Evolutionary conservation across 2,888 invertebrate genomes (phyloP).

Genomic region (Agriotes lineatus): DNA sequence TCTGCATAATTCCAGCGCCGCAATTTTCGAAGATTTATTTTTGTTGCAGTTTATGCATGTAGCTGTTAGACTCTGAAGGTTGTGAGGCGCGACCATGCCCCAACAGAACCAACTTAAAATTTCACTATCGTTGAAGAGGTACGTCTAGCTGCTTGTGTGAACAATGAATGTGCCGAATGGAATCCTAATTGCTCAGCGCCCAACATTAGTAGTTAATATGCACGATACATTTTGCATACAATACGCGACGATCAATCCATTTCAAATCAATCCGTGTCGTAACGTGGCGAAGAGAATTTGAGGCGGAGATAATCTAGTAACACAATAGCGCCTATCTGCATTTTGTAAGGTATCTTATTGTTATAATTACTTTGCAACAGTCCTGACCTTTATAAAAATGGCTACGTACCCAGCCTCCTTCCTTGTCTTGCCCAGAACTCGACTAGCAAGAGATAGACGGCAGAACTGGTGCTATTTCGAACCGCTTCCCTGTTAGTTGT

Average conservation of each 20-base stretch:
- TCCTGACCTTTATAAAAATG: conserved; percentile 4
- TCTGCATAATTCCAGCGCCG: too few species aligned
- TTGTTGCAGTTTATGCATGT: too few species aligned
- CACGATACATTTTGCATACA: neutral
- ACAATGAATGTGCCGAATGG: neutral
- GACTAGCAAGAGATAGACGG: neutral
- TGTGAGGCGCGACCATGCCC: too few species aligned
- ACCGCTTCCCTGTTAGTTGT: conserved; percentile 10
- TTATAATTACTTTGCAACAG: conserved; percentile 1
- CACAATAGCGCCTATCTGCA: neutral
- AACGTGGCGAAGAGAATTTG: neutral
- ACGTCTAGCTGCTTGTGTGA: too few species aligned
- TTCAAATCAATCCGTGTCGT: neutral
- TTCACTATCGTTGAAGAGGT: too few species aligned
- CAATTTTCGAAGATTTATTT: too few species aligned
- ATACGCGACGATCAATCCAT: conserved; percentile 3
- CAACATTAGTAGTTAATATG: neutral
- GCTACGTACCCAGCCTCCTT: neutral
- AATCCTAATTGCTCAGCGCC: neutral
- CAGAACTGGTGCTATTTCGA: neutral
- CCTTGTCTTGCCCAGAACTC: neutral
- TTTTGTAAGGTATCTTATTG: neutral
- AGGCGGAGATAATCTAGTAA: neutral
- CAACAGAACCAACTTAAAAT: too few species aligned
- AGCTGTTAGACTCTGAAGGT: too few species aligned